These are phyloP conservation scores for Apus apus DNA, from an alignment of 2,113 vertebrate species.

Conservation along the genomic window DNA sequence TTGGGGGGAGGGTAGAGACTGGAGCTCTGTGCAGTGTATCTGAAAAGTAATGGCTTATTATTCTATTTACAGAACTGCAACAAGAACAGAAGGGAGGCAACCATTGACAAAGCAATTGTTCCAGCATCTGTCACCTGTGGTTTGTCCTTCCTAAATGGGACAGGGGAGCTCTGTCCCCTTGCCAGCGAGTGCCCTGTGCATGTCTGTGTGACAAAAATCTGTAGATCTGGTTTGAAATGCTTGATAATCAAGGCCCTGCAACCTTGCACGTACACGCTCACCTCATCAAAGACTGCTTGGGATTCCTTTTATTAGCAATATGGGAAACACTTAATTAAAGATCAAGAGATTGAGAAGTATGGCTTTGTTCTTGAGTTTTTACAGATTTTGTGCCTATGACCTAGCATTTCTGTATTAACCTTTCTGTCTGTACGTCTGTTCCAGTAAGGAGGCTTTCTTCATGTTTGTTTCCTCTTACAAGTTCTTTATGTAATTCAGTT, in stretches of 20 bases:
- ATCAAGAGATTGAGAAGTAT: not conserved
- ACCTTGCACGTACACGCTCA: not conserved
- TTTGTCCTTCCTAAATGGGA: not conserved
- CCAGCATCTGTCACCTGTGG: not conserved
- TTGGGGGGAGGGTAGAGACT: not conserved
- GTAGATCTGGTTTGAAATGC: not conserved
- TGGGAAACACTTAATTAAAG: conserved; percentile 50
- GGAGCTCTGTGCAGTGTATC: not conserved
- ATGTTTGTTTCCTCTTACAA: not conserved
- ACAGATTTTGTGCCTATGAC: not conserved
- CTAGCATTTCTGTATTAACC: not conserved
- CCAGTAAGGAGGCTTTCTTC: not conserved
- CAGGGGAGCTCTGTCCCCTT: not conserved
- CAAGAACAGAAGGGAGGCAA: not conserved
- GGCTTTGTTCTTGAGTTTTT: not conserved
- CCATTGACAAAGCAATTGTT: not conserved
- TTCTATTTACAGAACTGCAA: conserved; percentile 35
- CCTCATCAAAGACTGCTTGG: conserved; percentile 32
- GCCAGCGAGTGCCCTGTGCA: not conserved
- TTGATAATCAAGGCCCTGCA: not conserved
- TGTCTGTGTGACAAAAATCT: not conserved
- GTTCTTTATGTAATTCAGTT: not conserved
- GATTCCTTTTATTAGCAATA: not conserved
- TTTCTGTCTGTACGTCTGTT: not conserved
- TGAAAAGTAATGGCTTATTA: not conserved